Base-by-base conservation (phyloP, 2,888 invertebrate species). In the Drosophila hamatofila region DNA sequence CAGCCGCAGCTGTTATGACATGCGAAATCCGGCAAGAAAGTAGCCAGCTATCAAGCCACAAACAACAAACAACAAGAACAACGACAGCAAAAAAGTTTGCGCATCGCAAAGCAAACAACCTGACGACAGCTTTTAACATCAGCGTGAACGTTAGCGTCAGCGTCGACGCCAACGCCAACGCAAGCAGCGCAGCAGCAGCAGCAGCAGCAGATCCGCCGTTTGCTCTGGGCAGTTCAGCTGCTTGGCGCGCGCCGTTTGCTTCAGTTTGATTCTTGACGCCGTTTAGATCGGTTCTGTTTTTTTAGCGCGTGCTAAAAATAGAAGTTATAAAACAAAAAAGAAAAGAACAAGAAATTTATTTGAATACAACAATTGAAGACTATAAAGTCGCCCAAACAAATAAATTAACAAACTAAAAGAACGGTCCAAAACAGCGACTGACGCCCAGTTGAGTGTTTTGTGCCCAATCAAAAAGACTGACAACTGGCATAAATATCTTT, bases 261-360 rank as follows among this genome's bases (percentile, higher is more conserved):
- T 92, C 91, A 92, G 92, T 92, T 92, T 91, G 90, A 91, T 92
- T 92, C 92, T 92, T 92, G 92, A 90, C 90, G 92, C 92, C 91
- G 92, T 90, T 90, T 92, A 92, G 92, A 91, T 92, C 92, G 92
- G 92, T 92, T 92, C 91, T 92, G 81, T 75, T 80, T 64, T 63
- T 37, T 37, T 25, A 69, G 65, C 58, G 66, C 69, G 68, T 72
- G 78, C 81, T 74, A 23, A 52, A 55, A 48, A 33, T 11, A 42
- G 11, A 37, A 54, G 9, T 68, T 7, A 7, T 25, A 37, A 23
- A 2, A 27, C 6, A 58, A 49, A 70, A 48, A 59, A 39, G 56
- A 73, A 52, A 71, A 59, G 56, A 73, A 52, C 69, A 59, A 39
- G 12, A 55, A 23, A 44, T n/a, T 16, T 1, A 35, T 52, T 66